A percentile compares a stretch with the other conserved stretches of the same genome.
These are phyloP conservation scores for Menidia beryllina DNA, from an alignment of 2,113 vertebrate genomes.

Conservation along the genomic window DNA sequence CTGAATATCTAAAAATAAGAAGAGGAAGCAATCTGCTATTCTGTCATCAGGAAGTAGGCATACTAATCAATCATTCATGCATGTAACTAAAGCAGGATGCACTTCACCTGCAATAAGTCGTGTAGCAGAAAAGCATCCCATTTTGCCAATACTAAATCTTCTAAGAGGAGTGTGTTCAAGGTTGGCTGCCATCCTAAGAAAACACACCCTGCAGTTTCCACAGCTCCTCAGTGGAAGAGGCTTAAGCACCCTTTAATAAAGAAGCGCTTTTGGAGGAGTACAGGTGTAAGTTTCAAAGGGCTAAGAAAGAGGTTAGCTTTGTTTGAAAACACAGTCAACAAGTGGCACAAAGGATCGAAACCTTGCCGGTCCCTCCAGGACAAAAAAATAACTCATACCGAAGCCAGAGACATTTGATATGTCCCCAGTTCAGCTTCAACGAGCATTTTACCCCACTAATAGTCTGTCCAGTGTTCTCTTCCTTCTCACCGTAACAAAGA, in stretches of 20 bases:
- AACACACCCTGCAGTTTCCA: conserved; percentile 10
- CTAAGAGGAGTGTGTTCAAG: neutral
- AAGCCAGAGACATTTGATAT: conserved; percentile 51
- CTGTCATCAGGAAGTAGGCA: conserved; percentile 80
- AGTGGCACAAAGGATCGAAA: conserved; percentile 28
- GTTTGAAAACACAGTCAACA: conserved; percentile 52
- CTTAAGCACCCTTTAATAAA: conserved; percentile 22
- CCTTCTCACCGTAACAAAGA: conserved; percentile 39
- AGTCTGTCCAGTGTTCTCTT: neutral
- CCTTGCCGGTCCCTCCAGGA: conserved; percentile 23
- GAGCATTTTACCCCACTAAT: conserved; percentile 39
- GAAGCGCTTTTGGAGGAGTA: conserved; percentile 50
- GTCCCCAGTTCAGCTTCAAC: conserved; percentile 39
- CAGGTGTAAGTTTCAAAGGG: conserved; percentile 65
- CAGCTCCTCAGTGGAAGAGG: conserved; percentile 21
- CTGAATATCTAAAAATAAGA: conserved; percentile 88
- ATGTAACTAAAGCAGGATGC: conserved; percentile 73
- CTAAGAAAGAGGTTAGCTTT: conserved; percentile 57
- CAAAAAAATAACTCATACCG: conserved; percentile 15
- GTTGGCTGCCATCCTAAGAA: neutral
- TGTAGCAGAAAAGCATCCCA: conserved; percentile 26
- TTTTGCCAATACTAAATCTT: conserved; percentile 16
- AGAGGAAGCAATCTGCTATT: conserved; percentile 77
- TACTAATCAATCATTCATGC: conserved; percentile 75
- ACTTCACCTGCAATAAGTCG: conserved; percentile 40